These are phyloP conservation scores for Eupithecia subumbrata DNA, from an alignment of 2,888 invertebrate genomes.

Conservation along the genomic window DNA sequence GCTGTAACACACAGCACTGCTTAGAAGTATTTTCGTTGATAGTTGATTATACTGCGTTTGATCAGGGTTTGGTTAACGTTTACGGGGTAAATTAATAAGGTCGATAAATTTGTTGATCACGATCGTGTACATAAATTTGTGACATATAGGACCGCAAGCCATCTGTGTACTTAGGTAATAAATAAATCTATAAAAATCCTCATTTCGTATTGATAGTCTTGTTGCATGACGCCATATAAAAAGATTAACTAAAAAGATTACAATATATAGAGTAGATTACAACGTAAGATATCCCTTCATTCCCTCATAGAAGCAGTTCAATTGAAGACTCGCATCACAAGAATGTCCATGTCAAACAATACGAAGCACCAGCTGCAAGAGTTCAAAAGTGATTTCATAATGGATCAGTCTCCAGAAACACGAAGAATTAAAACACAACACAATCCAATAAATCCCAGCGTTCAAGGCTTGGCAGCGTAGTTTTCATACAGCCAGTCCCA, in stretches of 20 bases:
- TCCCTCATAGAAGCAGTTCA: background rate
- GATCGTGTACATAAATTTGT: background rate
- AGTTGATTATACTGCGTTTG: background rate
- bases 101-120: slow-evolving; percentile 4
- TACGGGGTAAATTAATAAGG: no score
- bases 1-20: background rate
- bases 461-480: slow-evolving; percentile 55
- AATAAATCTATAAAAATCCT: background rate
- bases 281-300: background rate
- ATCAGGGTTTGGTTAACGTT: background rate
- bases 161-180: background rate
- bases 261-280: background rate
- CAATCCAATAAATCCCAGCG: slow-evolving; percentile 23
- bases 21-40: background rate
- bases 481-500: slow-evolving; percentile 82
- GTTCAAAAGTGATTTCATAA: slow-evolving; percentile 2
- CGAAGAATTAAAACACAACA: slow-evolving; percentile 29
- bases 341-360: background rate
- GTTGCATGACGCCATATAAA: background rate
- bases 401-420: slow-evolving; percentile 8
- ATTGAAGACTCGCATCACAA: background rate
- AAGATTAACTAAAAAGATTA: background rate
- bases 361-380: slow-evolving; percentile 7
- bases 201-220: background rate
- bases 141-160: background rate